Base-by-base conservation (phyloP, 1,140 invertebrate species). In the Atta cephalotes region DNA sequence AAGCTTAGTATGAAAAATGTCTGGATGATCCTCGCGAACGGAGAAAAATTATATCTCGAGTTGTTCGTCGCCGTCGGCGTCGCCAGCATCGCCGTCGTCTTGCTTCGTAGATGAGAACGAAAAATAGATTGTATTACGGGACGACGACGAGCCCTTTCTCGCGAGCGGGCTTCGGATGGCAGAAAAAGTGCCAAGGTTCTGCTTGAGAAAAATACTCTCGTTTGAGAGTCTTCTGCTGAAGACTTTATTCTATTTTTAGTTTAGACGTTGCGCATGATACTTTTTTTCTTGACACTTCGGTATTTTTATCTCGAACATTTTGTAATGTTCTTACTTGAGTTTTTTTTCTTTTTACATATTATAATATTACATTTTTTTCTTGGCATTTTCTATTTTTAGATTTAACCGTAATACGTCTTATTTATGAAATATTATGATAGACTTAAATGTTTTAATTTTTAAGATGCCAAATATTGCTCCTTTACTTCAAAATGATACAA, bases 1-100 rank as follows among this genome's bases (percentile, higher is more conserved):
- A 89, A 92, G 93, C 93, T 92, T 93, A 93, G 87, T 91, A 92
- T 93, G 93, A 93, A 92, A 93, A 93, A 93, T 93, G 91, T 87
- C 76, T 77, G 89, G 92, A 92, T 92, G 92, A 93, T 93, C 92
- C 90, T 85, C 81, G 74, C 66, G 53, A 85, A 63, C 77, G 56
- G 87, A 92, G 92, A 93, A 92, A 93, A 92, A 93, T 93, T 92
- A 92, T 92, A 88, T 91, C 90, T 89, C 87, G 63, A 70, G 85
- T 86, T 79, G 76, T 79, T 79, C 82, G 71, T 58, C 74, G 62
- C 82, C 74, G 80, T 82, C 56, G 80, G 45, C 74, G 72, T 85
- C 82, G 72, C 31, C 71, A 7, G 28, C 82, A 62, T 58, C 62
- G 53, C 60, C 62, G 21, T 77, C 51, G 60, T 84, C 68, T 85